Base-by-base conservation (phyloP, 2,113 vertebrate genomes). In the Nasalis larvatus region DNA sequence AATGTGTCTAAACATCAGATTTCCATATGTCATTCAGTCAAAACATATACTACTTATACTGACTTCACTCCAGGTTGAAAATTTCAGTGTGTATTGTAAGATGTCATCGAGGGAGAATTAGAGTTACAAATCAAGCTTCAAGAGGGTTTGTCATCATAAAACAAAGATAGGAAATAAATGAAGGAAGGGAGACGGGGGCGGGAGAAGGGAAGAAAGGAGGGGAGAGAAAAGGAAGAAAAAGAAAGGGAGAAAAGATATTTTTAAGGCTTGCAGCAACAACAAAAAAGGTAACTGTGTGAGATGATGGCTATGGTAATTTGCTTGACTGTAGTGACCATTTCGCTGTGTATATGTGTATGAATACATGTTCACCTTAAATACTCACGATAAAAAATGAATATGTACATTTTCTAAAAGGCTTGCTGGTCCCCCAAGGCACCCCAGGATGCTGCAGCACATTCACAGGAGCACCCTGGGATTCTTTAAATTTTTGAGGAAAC, bases 1-100 rank as follows among this genome's bases (percentile, higher is more conserved):
- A 83, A 63, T 60, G 73, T 96, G 68, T 93, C 68, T 71, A 56
- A 86, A 69, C 85, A 92, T 92, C 83, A 86, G 89, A 81, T 96
- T 95, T 95, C 58, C 63, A 73, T 87, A 89, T 74, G 69, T 85
- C 35, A 0, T 89, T 95, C 54, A 32, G 49, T 92, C 68, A 93
- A 80, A 96, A 76, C 40, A 94, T 63, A 56, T 3, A 40, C 56
- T 40, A 13, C 49, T 66, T 25, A 73, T 85, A 32, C 7, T 89
- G 86, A 93, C 68, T 94, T 82, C 73, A 40, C 32, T 94, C 81
- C 85, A 81, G 40, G 66, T 93, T 95, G 95, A 91, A 77, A 74
- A 71, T 94, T 76, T 89, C 76, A 81, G 18, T 52, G 60, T 83
- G 7, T 20, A 35, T 88, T 69, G 21, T 86, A 49, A 89, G 37